These are phyloP conservation scores for Papilio xuthus DNA, from an alignment of 1,140 invertebrate genomes.

Conservation along the genomic window DNA sequence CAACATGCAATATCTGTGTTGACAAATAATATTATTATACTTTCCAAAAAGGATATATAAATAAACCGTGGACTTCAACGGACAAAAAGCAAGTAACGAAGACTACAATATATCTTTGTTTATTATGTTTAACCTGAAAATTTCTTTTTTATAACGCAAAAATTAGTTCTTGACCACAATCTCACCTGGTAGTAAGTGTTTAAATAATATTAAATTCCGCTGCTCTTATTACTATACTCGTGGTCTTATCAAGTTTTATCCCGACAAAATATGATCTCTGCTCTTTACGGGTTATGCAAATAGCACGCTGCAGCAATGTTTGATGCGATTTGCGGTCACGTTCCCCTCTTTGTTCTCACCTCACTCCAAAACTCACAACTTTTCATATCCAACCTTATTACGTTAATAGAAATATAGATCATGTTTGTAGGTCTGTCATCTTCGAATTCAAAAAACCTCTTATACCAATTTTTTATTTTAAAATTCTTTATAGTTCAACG, in stretches of 20 bases:
- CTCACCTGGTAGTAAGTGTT: too few species aligned
- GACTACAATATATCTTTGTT: too few species aligned
- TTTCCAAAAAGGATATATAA: too few species aligned
- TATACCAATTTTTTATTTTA: neutral
- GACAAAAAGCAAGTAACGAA: too few species aligned
- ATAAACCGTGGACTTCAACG: too few species aligned
- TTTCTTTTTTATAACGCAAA: too few species aligned
- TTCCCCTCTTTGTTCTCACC: neutral
- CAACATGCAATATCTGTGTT: too few species aligned
- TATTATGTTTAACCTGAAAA: too few species aligned
- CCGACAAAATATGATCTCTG: conserved; percentile 33
- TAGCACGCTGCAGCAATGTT: neutral
- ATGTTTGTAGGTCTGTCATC: neutral
- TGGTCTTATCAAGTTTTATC: conserved; percentile 4
- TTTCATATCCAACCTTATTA: neutral
- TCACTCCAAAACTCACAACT: neutral
- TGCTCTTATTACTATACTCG: neutral
- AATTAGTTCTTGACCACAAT: too few species aligned
- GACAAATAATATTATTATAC: too few species aligned
- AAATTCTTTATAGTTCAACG: neutral
- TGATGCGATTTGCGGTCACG: conserved; percentile 14
- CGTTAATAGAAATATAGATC: conserved; percentile 4
- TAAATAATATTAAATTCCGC: neutral
- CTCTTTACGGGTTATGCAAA: conserved; percentile 33
- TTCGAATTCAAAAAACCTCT: neutral